Percentiles rank a stretch among this genome's conserved stretches.
Conservation (phyloP, 2,797 vertebrate species). For the Periparus ater region DNA sequence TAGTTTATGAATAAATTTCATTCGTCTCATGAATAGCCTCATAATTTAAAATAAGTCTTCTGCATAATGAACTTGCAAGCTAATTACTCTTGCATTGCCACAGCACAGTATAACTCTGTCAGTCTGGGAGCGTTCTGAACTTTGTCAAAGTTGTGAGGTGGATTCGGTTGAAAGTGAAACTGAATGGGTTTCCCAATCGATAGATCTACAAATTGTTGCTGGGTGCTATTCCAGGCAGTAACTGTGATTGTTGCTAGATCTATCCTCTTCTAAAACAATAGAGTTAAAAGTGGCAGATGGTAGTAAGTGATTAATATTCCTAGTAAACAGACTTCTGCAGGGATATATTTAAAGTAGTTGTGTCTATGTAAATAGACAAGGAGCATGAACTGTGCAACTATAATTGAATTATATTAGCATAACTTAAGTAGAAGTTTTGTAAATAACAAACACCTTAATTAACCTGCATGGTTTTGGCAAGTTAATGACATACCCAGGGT, state of each 20-base stretch:
- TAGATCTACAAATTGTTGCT: neutral
- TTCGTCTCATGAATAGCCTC: neutral
- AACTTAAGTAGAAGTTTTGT: slow-evolving; percentile 46
- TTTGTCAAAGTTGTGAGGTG: neutral
- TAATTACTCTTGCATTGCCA: slow-evolving; percentile 36
- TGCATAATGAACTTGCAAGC: slow-evolving; percentile 13
- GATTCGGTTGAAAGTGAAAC: neutral
- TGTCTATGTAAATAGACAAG: slow-evolving; percentile 44
- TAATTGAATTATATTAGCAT: slow-evolving; percentile 60
- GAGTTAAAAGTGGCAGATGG: slow-evolving; percentile 30
- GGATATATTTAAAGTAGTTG: slow-evolving; percentile 21
- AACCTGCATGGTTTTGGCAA: neutral
- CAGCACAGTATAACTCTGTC: neutral
- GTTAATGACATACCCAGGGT: neutral
- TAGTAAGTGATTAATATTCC: slow-evolving; percentile 41
- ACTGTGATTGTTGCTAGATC: neutral
- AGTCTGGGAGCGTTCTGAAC: neutral
- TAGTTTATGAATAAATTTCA: slow-evolving; percentile 10
- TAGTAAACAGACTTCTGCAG: slow-evolving; percentile 36
- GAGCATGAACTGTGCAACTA: slow-evolving; percentile 11
- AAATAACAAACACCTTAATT: slow-evolving; percentile 54
- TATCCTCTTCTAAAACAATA: slow-evolving; percentile 1
- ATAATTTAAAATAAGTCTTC: slow-evolving; percentile 40
- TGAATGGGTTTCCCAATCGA: neutral
- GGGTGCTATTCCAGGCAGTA: neutral